Conservation (phyloP, 2,888 invertebrate species). For the Drosophila eohydei region DNA sequence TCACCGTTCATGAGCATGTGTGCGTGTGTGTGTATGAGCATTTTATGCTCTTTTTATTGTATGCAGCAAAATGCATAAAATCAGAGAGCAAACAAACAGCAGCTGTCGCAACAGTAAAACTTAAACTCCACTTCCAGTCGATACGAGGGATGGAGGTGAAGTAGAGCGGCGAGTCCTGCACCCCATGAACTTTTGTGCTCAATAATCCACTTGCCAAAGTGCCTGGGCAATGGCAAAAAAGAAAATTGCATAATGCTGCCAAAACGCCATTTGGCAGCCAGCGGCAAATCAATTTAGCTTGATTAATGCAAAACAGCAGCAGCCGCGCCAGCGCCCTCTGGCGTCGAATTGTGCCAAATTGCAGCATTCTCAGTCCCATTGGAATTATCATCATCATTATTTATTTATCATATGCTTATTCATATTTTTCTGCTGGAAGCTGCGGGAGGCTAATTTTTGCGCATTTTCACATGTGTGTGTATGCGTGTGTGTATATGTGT, state of each 20-base stretch:
- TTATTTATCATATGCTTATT: constrained; percentile 35
- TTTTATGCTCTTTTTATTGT: constrained; percentile 68
- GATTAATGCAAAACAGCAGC: constrained; percentile 41
- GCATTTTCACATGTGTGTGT: constrained; percentile 44
- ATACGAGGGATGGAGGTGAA: not conserved
- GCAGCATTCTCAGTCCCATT: constrained; percentile 35
- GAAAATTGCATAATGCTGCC: constrained; percentile 68
- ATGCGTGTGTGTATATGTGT: constrained; percentile 20
- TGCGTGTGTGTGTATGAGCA: constrained; percentile 40
- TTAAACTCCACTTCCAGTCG: constrained; percentile 27
- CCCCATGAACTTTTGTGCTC: constrained; percentile 72
- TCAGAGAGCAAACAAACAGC: constrained; percentile 45
- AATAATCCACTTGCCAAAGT: constrained; percentile 67
- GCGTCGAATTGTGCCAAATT: constrained; percentile 59
- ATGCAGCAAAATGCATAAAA: constrained; percentile 66
- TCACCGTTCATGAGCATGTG: constrained; percentile 28
- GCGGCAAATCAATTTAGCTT: constrained; percentile 47
- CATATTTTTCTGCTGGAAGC: constrained; percentile 44
- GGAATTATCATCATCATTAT: constrained; percentile 41
- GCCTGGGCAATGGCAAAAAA: constrained; percentile 32
- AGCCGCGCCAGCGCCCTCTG: constrained; percentile 29
- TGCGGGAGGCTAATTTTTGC: constrained; percentile 71
- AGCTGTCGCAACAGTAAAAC: constrained; percentile 53
- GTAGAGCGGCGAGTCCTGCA: not conserved
- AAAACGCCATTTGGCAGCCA: constrained; percentile 53